Conservation (phyloP, 2,797 vertebrate genomes). For the Lycodopsis pacificus region DNA sequence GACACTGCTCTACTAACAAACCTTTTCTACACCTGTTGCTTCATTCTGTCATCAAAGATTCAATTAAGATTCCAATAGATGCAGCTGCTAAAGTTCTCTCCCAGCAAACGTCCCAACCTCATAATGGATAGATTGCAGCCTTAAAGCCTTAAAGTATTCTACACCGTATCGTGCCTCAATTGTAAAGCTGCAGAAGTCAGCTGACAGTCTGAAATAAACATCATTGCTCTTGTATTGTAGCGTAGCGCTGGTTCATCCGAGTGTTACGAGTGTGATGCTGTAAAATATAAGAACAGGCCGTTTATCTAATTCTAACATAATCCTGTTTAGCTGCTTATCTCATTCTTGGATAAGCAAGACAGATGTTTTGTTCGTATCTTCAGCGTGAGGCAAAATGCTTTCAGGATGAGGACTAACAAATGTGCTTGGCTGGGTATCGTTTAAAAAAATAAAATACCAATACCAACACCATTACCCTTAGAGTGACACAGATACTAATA, state of each 20-base stretch:
- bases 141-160: no score
- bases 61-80: not conserved
- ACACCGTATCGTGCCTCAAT: not conserved
- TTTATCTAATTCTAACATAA: not conserved
- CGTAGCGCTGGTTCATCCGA: not conserved
- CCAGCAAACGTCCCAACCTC: not conserved
- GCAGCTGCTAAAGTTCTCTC: not conserved
- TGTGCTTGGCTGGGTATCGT: not conserved
- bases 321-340: not conserved
- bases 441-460: not conserved
- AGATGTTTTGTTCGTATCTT: not conserved
- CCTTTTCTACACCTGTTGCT: not conserved
- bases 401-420: not conserved
- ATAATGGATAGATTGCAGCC: not conserved
- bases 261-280: not conserved
- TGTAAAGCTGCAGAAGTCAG: not conserved
- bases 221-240: not conserved
- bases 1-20: not conserved
- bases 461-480: not conserved
- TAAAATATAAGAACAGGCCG: not conserved
- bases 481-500: no score
- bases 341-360: not conserved
- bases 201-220: not conserved
- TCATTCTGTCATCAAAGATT: not conserved
- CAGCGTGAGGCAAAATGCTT: not conserved